Percentiles rank a stretch among this genome's conserved stretches.
phyloP scores from a whole-genome alignment of 92 coral and sea anemone species.

The Umimayanthus kanabou region DNA sequence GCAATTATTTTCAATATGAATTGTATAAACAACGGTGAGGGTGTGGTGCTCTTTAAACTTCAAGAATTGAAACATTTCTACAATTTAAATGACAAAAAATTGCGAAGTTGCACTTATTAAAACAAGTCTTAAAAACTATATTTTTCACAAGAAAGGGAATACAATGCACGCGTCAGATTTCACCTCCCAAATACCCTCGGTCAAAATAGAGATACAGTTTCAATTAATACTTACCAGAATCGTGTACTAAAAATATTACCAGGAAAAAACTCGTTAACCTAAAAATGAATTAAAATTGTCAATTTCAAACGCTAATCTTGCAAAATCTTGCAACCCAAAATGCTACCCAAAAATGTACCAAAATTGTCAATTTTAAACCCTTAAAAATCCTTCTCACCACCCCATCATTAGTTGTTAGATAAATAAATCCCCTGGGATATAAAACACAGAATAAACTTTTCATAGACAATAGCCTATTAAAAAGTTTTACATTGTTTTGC shows the following conservation, averaged over 20 bases:
- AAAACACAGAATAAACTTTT: not conserved
- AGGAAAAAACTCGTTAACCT: not conserved
- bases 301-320: not conserved
- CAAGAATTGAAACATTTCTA: no score
- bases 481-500: constrained; percentile 41
- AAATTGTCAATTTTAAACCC: not conserved
- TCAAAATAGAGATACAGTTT: no score
- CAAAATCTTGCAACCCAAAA: not conserved
- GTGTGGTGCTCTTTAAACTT: not conserved
- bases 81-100: no score
- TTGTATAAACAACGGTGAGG: not conserved
- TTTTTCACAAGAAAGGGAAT: no score
- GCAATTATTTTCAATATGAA: not conserved
- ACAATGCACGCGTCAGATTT: no score
- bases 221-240: no score
- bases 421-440: not conserved
- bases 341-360: not conserved
- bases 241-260: no score
- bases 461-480: not conserved
- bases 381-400: not conserved
- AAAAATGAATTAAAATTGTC: no score
- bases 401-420: not conserved
- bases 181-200: no score
- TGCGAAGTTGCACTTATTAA: not conserved
- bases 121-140: no score